phyloP scores from a whole-genome alignment of 1,140 invertebrate species.

The Lysiphlebus fabarum region DNA sequence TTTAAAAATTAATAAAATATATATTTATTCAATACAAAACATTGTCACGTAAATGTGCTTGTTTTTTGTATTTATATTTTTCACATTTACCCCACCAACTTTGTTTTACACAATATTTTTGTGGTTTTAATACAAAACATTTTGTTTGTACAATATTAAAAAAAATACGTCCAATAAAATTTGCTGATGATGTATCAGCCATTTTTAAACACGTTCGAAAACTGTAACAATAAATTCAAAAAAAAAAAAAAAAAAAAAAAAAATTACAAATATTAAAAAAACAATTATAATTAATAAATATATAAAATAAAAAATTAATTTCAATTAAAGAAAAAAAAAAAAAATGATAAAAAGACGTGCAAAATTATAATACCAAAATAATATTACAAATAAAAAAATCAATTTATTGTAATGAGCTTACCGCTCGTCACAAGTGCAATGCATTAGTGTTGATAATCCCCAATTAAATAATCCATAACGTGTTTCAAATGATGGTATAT shows the following conservation, averaged over 20 bases:
- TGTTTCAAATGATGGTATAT: slow-evolving; percentile 71
- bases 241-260: background rate
- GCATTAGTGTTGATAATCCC: slow-evolving; percentile 79
- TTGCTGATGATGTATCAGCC: slow-evolving; percentile 76
- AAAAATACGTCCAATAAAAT: slow-evolving; percentile 88
- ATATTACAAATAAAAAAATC: slow-evolving; percentile 22
- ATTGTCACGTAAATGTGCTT: slow-evolving; percentile 75
- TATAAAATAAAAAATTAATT: background rate
- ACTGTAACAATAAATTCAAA: slow-evolving; percentile 58
- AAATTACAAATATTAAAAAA: slow-evolving; percentile 10
- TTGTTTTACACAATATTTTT: slow-evolving; percentile 70
- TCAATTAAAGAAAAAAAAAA: background rate
- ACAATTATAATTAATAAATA: background rate
- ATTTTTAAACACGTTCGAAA: slow-evolving; percentile 89
- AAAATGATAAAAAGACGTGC: background rate
- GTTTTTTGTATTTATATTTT: slow-evolving; percentile 65
- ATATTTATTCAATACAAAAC: slow-evolving; percentile 57
- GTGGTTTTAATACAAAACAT: slow-evolving; percentile 82
- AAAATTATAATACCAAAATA: background rate
- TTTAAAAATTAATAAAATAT: background rate
- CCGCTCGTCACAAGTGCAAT: slow-evolving; percentile 85
- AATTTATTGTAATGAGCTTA: too few species aligned
- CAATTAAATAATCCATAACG: slow-evolving; percentile 82
- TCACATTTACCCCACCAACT: slow-evolving; percentile 84
- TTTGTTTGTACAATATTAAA: slow-evolving; percentile 91